These are phyloP conservation scores for Cryptomyrus ogoouensis DNA, from an alignment of 2,113 vertebrate genomes.

Conservation along the genomic window DNA sequence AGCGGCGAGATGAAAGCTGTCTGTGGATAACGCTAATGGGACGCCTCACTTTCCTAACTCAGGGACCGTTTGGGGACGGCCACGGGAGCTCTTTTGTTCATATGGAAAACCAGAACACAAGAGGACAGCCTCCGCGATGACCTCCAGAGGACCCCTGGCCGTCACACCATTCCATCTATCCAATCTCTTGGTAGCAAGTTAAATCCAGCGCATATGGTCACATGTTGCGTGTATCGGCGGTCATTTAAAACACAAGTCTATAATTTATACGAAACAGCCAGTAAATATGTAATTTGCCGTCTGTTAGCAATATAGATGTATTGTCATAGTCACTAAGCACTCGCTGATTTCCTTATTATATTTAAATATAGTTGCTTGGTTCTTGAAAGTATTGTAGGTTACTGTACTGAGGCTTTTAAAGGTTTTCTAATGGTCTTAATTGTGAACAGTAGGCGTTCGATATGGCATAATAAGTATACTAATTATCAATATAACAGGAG, in stretches of 20 bases:
- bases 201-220: neutral
- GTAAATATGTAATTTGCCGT: neutral
- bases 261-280: neutral
- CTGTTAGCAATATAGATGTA: neutral
- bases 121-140: neutral
- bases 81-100: neutral
- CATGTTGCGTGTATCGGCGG: neutral
- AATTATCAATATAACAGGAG: neutral
- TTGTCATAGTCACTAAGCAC: neutral
- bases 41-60: conserved; percentile 24
- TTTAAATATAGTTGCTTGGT: neutral
- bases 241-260: neutral
- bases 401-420: neutral
- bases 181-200: neutral
- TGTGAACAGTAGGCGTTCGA: neutral
- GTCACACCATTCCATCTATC: neutral
- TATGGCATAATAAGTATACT: neutral
- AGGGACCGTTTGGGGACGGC: conserved; percentile 2
- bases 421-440: neutral
- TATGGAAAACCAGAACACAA: neutral
- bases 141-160: neutral
- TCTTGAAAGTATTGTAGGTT: neutral
- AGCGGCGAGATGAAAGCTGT: conserved; percentile 25
- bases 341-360: neutral
- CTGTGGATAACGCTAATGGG: conserved; percentile 20